Conservation (phyloP, 64 coral and sea anemone species). For the Dendrophyllia cribrosa region DNA sequence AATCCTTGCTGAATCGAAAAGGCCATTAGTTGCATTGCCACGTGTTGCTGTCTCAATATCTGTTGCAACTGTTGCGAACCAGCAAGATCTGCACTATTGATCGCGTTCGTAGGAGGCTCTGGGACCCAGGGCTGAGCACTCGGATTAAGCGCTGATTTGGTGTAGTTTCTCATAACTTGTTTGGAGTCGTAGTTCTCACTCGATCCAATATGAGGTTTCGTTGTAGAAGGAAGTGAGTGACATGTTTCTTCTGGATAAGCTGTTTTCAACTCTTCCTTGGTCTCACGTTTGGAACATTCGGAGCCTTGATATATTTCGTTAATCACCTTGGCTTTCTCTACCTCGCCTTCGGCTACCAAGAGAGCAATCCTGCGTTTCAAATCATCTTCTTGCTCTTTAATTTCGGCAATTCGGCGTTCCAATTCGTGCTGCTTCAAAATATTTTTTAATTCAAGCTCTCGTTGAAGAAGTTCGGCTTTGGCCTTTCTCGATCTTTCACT, state of each 20-base stretch:
- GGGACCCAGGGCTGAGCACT: not conserved
- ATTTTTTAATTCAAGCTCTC: not conserved
- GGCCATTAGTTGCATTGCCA: not conserved
- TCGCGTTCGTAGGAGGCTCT: not conserved
- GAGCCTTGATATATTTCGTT: not conserved
- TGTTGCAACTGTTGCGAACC: not conserved
- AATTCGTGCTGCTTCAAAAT: not conserved
- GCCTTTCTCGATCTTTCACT: slow-evolving; percentile 8
- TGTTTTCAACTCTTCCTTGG: not conserved
- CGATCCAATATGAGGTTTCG: not conserved
- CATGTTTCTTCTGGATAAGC: not conserved
- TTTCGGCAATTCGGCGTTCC: not conserved
- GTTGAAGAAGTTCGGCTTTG: slow-evolving; percentile 3
- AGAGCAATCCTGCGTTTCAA: slow-evolving; percentile 1
- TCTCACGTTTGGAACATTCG: not conserved
- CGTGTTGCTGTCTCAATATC: not conserved
- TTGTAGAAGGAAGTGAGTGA: not conserved
- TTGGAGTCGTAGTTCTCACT: not conserved
- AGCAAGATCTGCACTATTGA: not conserved
- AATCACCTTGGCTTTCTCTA: not conserved
- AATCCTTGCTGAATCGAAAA: not conserved
- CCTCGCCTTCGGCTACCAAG: not conserved
- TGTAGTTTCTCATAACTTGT: not conserved
- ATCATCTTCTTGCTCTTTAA: not conserved
- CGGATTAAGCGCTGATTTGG: not conserved